Base-by-base conservation (phyloP, 2,113 vertebrate species). In the Blennius ocellaris region DNA sequence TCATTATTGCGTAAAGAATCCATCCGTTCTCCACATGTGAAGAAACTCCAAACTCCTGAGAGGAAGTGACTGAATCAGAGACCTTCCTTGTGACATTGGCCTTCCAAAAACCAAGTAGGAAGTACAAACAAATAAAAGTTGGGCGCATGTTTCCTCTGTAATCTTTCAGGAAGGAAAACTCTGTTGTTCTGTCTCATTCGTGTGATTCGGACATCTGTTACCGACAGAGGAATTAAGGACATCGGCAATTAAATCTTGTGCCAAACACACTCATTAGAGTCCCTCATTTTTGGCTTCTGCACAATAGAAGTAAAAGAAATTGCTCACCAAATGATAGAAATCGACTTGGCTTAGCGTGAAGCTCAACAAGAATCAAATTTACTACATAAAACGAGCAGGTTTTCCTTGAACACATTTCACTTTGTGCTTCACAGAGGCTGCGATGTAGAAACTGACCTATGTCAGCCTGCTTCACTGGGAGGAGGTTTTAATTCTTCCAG, bases 221-320 rank as follows among this genome's bases (percentile, higher is more conserved):
- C 36, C 57, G 66, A 75, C n/a, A 63, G 55, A 60, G 54, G 40
- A 71, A 68, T 65, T 56, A 61, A 30, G 21, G 47, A 63, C 64
- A 55, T 70, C 49, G 63, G 69, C 67, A 61, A 66, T 76, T 69
- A 66, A 56, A 45, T 44, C 54, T 66, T 8, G 11, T 61, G 60
- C 70, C 78, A 83, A 65, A 83, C 21, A 47, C 41, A 11, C 68
- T 86, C 75, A 81, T 81, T 86, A 76, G 38, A 40, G n/a, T 8
- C 21, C n/a, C 11, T 43, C 21, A 41, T 50, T 30, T 3, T 16
- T 44, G 59, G 39, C 43, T 7, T 54, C 36, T 57, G 21, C 21
- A 30, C 21, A 30, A 30, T 30, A 30, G 21, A 38, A 74, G 53
- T 80, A 66, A 80, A 53, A 50, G 43, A 69, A 40, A 21, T 58